A percentile compares a stretch with the other conserved stretches of the same genome.
Evolutionary conservation across 2,113 vertebrate genomes (phyloP).

Genomic region (Columbina picui): DNA sequence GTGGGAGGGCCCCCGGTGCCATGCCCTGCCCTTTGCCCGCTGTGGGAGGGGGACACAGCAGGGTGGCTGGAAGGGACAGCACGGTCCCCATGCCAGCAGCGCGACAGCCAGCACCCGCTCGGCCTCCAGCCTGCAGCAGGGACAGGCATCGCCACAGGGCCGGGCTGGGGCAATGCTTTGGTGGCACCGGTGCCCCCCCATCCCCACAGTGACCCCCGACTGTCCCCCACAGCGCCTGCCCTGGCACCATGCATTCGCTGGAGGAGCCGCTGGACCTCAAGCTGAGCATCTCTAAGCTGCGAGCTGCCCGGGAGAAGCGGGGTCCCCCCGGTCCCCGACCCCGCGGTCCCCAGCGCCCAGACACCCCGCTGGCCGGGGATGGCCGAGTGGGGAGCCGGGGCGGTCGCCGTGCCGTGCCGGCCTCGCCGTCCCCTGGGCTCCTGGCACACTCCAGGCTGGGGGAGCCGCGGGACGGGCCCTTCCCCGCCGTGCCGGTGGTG

Average conservation of each 20-base stretch:
- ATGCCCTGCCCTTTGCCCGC: conserved; percentile 17
- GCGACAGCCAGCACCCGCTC: fast-evolving
- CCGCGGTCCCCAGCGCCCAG: conserved; percentile 70
- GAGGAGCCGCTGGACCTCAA: conserved; percentile 97
- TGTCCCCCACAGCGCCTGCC: neutral
- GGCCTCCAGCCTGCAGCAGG: neutral
- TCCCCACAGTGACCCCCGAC: neutral
- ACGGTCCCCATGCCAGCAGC: neutral
- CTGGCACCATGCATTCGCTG: conserved; percentile 88
- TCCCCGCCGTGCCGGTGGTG: conserved; percentile 80
- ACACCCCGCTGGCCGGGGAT: conserved; percentile 82
- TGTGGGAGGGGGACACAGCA: neutral
- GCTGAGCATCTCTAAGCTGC: conserved; percentile 85
- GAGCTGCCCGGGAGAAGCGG: conserved; percentile 78
- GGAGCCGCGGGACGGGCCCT: conserved; percentile 82
- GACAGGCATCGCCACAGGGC: neutral
- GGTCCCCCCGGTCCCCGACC: conserved; percentile 47
- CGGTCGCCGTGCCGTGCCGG: conserved; percentile 23
- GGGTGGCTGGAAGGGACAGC: neutral
- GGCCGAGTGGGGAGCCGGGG: conserved; percentile 69
- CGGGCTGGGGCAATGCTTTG: neutral
- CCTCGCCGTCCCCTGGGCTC: conserved; percentile 47
- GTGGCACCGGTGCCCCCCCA: neutral
- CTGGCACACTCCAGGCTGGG: conserved; percentile 75
- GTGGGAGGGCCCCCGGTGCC: neutral